A percentile compares a stretch with the other conserved stretches of the same genome.
Evolutionary conservation across 2,888 invertebrate genomes (phyloP).

Genomic region (Loripinus fragilis): DNA sequence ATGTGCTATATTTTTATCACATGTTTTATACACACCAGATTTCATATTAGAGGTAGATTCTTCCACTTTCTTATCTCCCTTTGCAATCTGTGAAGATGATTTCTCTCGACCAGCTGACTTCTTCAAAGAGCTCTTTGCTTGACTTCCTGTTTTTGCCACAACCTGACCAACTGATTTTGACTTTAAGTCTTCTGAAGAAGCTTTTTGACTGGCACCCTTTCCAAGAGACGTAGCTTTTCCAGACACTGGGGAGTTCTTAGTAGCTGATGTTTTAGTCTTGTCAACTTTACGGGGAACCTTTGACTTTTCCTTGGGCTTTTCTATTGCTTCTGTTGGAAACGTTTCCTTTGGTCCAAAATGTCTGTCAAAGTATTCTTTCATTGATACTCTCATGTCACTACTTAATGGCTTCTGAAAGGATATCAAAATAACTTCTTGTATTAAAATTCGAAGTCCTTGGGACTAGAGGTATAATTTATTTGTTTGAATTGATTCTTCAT

Average conservation of each 20-base stretch:
- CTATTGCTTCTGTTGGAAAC: conserved; percentile 9
- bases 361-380: conserved; percentile 59
- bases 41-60: neutral
- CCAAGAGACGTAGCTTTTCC: neutral
- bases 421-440: neutral
- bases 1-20: neutral
- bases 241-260: neutral
- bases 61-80: neutral
- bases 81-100: neutral
- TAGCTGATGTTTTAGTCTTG: neutral
- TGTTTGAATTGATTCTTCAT: no score
- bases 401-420: conserved; percentile 5
- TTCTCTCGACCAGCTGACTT: neutral
- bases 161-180: neutral
- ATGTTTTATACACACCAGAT: neutral
- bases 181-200: neutral
- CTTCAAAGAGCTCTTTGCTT: neutral
- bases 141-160: neutral
- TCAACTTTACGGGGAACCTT: neutral
- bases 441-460: no score
- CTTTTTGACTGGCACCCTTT: neutral
- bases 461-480: no score
- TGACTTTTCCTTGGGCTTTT: neutral
- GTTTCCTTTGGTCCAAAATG: conserved; percentile 46
- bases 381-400: conserved; percentile 30